Evolutionary conservation across 2,888 invertebrate genomes (phyloP), one percentile per base, ranked within the genome.

Genomic region (Linnaemya vulpina): DNA sequence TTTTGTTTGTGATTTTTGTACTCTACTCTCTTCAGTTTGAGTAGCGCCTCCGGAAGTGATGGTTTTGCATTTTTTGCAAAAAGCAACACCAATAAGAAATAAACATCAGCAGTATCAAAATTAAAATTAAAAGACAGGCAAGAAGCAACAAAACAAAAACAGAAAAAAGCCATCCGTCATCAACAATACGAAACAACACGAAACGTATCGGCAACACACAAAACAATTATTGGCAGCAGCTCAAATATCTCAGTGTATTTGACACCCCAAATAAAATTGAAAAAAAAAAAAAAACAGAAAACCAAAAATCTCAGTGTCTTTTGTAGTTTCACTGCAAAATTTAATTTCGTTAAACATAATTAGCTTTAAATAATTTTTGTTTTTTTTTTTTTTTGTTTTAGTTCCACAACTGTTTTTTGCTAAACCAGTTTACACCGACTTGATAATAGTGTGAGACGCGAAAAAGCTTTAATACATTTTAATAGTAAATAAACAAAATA

Each of bases 11-110:
- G 67, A 75, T 74, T 76, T 83, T 77, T 84, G 70, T 84, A 84
- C 17, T 78, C 81, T 79, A 62, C 74, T 79, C 83, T 86, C 90
- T 90, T 92, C 90, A 92, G 92, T 92, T 90, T 90, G 89, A 91
- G 90, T 90, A 91, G 92, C 91, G 92, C 91, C 91, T 91, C 92
- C 92, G 92, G 92, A 92, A 92, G 92, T 92, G 91, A 91, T 91
- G 91, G 91, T 92, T 90, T 91, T 90, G 81, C 81, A 84, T 76
- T 75, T 30, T 62, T 76, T 84, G 75, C 74, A 75, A 80, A 67
- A 75, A 80, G 25, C 38, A 84, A 38, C 22, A 79, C 43, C 25
- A 63, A 84, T 53, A 82, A 74, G 58, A 49, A 51, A 58, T 60
- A 70, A 55, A 60, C 25, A 80, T 55, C 65, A 73, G 58, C 65